These are phyloP conservation scores for Ptychadena robeensis DNA, from an alignment of 2,797 vertebrate species.

Conservation along the genomic window DNA sequence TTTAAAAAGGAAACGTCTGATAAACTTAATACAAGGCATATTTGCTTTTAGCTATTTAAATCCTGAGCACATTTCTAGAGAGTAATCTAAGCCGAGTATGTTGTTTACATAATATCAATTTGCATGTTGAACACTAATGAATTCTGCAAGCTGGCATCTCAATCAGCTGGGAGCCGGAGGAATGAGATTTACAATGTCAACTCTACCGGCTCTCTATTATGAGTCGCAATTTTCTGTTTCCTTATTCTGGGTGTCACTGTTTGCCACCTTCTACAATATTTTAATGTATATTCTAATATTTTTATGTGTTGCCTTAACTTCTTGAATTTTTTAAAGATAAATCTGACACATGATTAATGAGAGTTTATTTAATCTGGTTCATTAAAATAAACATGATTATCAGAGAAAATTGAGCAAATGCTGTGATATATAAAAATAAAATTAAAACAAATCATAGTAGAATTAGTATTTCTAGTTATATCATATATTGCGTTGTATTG, in stretches of 20 bases:
- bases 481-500: too few relatives aligned
- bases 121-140: conserved; percentile 55
- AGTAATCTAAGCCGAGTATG: conserved; percentile 44
- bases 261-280: conserved; percentile 33
- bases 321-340: conserved; percentile 20
- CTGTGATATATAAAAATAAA: too few relatives aligned
- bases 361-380: not conserved
- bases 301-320: conserved; percentile 18
- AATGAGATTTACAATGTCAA: conserved; percentile 45
- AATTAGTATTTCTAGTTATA: too few relatives aligned
- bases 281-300: conserved; percentile 21
- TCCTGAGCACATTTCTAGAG: conserved; percentile 35
- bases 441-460: too few relatives aligned
- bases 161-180: conserved; percentile 50
- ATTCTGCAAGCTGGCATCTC: conserved; percentile 50
- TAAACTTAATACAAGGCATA: conserved; percentile 15
- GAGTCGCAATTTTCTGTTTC: conserved; percentile 44
- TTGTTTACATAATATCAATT: conserved; percentile 54
- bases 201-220: conserved; percentile 45
- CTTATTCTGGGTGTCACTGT: conserved; percentile 49
- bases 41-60: conserved; percentile 45
- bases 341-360: not conserved
- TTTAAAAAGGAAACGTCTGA: not conserved
- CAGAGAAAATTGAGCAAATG: not conserved
- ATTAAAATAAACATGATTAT: not conserved